These are phyloP conservation scores for Hafferia zeledoni DNA, from an alignment of 2,797 vertebrate species.

Conservation along the genomic window DNA sequence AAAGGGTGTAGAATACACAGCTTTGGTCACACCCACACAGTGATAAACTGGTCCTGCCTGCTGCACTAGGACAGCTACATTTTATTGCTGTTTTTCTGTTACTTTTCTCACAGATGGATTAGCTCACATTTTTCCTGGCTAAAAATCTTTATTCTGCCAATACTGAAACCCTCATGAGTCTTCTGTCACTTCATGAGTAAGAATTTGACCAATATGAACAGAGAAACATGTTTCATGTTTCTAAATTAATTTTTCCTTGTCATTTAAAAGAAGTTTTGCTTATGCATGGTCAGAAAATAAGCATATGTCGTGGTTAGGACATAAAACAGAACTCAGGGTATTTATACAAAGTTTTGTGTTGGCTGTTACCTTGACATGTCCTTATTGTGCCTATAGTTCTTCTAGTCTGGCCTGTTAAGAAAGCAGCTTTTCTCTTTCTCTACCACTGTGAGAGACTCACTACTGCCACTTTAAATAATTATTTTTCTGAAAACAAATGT, in stretches of 20 bases:
- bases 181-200: background rate
- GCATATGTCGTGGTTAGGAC: background rate
- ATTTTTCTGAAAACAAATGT: background rate
- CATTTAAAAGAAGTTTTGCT: background rate
- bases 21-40: no score
- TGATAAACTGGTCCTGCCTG: no score
- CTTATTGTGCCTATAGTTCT: background rate
- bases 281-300: background rate
- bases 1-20: no score
- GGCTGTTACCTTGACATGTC: background rate
- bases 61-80: background rate
- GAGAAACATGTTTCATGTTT: background rate
- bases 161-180: background rate
- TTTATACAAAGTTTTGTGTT: background rate
- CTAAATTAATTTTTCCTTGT: background rate
- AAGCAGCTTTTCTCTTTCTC: background rate
- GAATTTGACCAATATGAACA: background rate
- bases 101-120: background rate
- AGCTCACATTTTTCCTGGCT: background rate
- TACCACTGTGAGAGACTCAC: background rate
- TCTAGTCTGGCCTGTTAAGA: background rate
- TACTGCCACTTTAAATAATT: background rate
- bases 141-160: background rate
- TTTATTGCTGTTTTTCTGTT: fast-evolving
- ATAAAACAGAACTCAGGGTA: background rate